Conservation (phyloP, 1,140 invertebrate species). For the Lasioglossum albipes region DNA sequence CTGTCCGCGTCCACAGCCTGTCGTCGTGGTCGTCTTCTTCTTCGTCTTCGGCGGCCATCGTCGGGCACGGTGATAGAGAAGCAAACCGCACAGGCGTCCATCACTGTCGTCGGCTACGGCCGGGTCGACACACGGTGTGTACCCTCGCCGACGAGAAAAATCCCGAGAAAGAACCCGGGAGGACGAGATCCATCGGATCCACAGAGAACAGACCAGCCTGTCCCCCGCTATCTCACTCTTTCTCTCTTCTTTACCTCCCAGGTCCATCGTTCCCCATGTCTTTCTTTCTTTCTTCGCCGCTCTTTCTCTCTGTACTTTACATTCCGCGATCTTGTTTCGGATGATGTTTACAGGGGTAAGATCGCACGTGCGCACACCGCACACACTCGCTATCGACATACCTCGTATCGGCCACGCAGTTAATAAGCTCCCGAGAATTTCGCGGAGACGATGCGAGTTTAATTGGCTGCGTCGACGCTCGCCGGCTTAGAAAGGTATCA, state of each 20-base stretch:
- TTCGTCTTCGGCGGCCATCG: constrained; percentile 65
- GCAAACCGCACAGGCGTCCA: constrained; percentile 71
- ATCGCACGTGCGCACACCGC: constrained; percentile 37
- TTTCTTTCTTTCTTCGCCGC: too few species aligned
- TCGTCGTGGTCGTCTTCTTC: constrained; percentile 49
- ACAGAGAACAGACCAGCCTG: not conserved
- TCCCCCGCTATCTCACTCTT: too few species aligned
- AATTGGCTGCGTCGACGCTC: not conserved
- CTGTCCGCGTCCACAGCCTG: constrained; percentile 34
- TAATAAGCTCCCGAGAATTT: constrained; percentile 12
- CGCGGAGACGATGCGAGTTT: not conserved
- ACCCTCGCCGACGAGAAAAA: constrained; percentile 62
- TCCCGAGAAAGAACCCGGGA: constrained; percentile 33
- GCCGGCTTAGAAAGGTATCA: not conserved
- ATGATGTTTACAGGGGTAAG: constrained; percentile 58
- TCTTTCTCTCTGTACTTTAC: constrained; percentile 49
- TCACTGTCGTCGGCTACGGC: constrained; percentile 70
- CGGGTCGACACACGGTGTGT: constrained; percentile 54
- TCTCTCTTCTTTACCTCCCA: too few species aligned
- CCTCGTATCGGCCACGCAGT: not conserved
- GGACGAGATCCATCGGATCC: constrained; percentile 27
- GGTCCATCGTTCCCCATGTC: too few species aligned
- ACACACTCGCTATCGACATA: constrained; percentile 9
- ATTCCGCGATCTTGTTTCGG: constrained; percentile 71
- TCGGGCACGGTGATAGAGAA: constrained; percentile 71